Base-by-base conservation (phyloP, 2,888 invertebrate genomes). In the Pegoplata infirma region DNA sequence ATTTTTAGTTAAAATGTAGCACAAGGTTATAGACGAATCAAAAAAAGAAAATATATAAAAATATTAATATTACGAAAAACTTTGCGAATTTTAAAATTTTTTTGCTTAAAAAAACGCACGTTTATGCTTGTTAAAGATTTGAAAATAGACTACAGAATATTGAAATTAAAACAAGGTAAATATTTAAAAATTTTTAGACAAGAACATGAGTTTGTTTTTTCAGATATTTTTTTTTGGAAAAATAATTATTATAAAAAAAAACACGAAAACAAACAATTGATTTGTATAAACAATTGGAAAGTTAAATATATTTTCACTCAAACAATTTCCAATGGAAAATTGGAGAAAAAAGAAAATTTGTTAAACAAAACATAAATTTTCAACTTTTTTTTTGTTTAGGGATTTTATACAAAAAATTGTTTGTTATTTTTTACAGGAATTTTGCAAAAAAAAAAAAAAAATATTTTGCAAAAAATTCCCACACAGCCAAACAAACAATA, bases 101-200 rank as follows among this genome's bases (percentile, higher is more conserved):
- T 47, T 36, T 32, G n/a, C n/a, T 16, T 25, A 28, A n/a, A 32
- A 46, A 72, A 69, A 67, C 51, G 36, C 63, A 75, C 79, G 75
- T 71, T 58, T 66, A 44, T 75, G 67, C 61, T 25, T 67, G 44
- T 23, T 25, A 55, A 71, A 71, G 75, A 75, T 72, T 67, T 75
- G n/a, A 46, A 32, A 58, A 53, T 46, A 75, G 75, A 79, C 78
- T 77, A 67, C 51, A 64, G 67, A 61, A 68, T 63, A 17, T 32
- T 68, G 21, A 6, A 23, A 36, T 56, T 49, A 21, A 71, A 51
- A 46, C 67, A 67, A 71, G 79, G 58, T 72, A 72, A 75, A 71
- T 51, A 68, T 79, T 67, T 44, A 66, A 67, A 56, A 25, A 46
- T 25, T 55, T 32, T 23, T 55, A 28, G 58, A 32, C 28, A 51